Evolutionary conservation across 2,888 invertebrate genomes (phyloP).

Genomic region (Dicyrtoma fusca): DNA sequence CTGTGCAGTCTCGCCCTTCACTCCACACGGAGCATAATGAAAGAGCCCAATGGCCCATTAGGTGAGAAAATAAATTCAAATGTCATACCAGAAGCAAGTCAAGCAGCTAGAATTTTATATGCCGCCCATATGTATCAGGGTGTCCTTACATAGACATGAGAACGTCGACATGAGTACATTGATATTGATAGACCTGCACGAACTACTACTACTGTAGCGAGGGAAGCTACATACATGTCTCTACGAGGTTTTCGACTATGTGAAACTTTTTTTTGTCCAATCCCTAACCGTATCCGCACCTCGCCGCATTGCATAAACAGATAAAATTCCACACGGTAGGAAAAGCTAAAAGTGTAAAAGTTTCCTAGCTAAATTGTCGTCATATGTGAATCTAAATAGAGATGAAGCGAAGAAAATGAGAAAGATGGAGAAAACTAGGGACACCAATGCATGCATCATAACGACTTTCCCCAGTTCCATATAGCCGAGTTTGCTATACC

Average conservation of each 20-base stretch:
- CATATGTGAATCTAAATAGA: slow-evolving; percentile 27
- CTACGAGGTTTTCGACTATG: slow-evolving; percentile 7
- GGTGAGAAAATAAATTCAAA: slow-evolving; percentile 33
- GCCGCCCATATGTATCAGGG: too few species aligned
- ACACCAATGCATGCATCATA: too few species aligned
- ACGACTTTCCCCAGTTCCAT: neutral
- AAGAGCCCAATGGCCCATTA: slow-evolving; percentile 41
- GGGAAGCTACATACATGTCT: slow-evolving; percentile 6
- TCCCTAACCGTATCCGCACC: too few species aligned
- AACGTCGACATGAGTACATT: neutral
- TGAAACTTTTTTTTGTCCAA: neutral
- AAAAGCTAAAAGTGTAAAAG: slow-evolving; percentile 14
- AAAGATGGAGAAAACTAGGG: neutral
- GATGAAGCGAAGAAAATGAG: slow-evolving; percentile 14
- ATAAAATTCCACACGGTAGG: slow-evolving; percentile 4
- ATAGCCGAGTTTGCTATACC: neutral
- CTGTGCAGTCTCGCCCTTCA: slow-evolving; percentile 26
- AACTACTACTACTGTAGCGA: too few species aligned
- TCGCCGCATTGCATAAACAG: slow-evolving; percentile 8
- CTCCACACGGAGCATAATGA: slow-evolving; percentile 38
- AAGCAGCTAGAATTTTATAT: neutral
- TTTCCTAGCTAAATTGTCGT: neutral
- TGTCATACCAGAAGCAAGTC: slow-evolving; percentile 8
- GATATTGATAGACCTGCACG: neutral
- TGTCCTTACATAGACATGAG: too few species aligned